A percentile compares a stretch with the other conserved stretches of the same genome.
phyloP scores from a whole-genome alignment of 2,888 invertebrate genomes.

The Subacronicta megacephala region DNA sequence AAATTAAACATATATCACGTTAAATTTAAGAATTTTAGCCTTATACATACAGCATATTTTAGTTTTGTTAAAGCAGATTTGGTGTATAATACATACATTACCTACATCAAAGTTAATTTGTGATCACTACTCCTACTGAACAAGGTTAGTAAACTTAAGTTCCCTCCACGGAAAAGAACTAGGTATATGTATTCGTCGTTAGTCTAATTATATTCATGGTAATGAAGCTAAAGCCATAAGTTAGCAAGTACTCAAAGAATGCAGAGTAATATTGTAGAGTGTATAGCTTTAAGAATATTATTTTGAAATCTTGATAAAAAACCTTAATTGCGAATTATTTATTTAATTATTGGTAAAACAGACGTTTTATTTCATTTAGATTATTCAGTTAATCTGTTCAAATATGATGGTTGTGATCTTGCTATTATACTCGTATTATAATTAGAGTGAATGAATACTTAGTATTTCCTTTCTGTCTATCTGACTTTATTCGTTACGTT shows the following conservation, averaged over 20 bases:
- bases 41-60: constrained; percentile 43
- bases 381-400: no score
- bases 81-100: constrained; percentile 58
- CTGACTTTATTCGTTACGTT: no score
- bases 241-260: constrained; percentile 49
- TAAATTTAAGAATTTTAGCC: constrained; percentile 28
- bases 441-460: no score
- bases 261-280: constrained; percentile 41
- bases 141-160: constrained; percentile 45
- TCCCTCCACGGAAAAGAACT: constrained; percentile 45
- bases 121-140: constrained; percentile 37
- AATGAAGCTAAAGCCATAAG: constrained; percentile 58
- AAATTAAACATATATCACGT: constrained; percentile 22
- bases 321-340: not conserved
- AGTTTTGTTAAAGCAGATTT: constrained; percentile 48
- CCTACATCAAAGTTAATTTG: constrained; percentile 37
- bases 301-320: not conserved
- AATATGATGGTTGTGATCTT: no score
- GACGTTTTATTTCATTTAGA: not conserved
- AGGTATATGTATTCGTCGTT: constrained; percentile 40
- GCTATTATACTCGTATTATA: no score
- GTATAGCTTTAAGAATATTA: constrained; percentile 20
- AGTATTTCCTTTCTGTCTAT: no score
- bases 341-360: not conserved
- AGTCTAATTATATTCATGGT: constrained; percentile 45